Evolutionary conservation across 2,888 invertebrate genomes (phyloP).

Genomic region (Calliopum simillimum): DNA sequence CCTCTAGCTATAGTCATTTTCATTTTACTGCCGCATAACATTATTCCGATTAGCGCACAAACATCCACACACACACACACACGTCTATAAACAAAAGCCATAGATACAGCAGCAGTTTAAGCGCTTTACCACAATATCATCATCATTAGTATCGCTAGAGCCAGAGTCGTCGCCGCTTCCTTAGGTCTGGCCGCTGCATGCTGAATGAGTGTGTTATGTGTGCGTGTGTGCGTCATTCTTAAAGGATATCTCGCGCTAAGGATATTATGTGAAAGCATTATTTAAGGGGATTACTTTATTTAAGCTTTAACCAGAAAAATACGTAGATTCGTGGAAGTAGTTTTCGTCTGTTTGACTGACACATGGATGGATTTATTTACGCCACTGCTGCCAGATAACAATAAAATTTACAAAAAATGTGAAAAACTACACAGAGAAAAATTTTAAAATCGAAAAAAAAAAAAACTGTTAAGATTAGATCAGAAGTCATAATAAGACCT

Average conservation of each 20-base stretch:
- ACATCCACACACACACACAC: slow-evolving; percentile 4
- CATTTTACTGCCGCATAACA: slow-evolving; percentile 61
- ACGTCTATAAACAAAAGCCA: background rate
- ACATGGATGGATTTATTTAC: no score
- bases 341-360: slow-evolving; percentile 30
- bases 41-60: slow-evolving; percentile 61
- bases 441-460: no score
- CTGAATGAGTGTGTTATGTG: background rate
- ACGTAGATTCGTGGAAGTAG: slow-evolving; percentile 34
- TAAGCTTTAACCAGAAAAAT: slow-evolving; percentile 60
- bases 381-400: no score
- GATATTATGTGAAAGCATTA: slow-evolving; percentile 60
- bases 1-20: slow-evolving; percentile 54
- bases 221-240: slow-evolving; percentile 38
- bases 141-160: slow-evolving; percentile 60
- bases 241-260: slow-evolving; percentile 30
- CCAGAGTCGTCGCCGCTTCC: slow-evolving; percentile 40
- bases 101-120: slow-evolving; percentile 24
- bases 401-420: no score
- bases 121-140: slow-evolving; percentile 61
- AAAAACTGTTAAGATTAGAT: no score
- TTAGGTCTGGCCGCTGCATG: slow-evolving; percentile 44
- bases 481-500: no score
- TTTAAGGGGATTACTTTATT: slow-evolving; percentile 61
- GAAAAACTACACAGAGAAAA: no score